Base-by-base conservation (phyloP, 2,888 invertebrate species). In the Hydraecia micacea region DNA sequence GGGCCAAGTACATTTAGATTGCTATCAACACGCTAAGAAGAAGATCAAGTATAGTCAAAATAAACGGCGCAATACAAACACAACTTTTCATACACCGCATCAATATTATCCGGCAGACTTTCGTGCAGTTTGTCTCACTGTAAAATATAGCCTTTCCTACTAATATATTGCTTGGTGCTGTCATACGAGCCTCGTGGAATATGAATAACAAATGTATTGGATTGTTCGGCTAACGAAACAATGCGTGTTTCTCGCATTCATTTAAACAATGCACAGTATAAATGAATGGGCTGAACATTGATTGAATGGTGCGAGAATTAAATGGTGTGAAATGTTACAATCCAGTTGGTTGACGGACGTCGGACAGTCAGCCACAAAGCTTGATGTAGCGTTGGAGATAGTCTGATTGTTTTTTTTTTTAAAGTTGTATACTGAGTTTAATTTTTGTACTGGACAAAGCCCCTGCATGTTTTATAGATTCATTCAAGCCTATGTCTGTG, bases 201-300 rank as follows among this genome's bases (percentile, higher is more conserved):
- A 92, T 91, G 91, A 89, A 91, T 91, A 91, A 87, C 89, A 88
- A 89, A 91, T 91, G 90, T 89, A 91, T 89, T 86, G 89, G 84
- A 90, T 90, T 90, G 91, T 91, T 88, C 85, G 76, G 81, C 73
- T 86, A 88, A 86, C 86, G 86, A 83, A 80, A 84, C 83, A 84
- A 82, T 77, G 75, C 66, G 55, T 28, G 69, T 72, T 68, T n/a
- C 49, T 36, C 46, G 76, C 52, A 75, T 77, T 71, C 73, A 73
- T 67, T 82, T 73, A 85, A 85, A 83, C 75, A 80, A 77, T 71
- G 52, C 28, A 21, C 70, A 15, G 18, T n/a, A 60, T 62, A 73
- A 62, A 81, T 81, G 42, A 71, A 66, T 73, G 74, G 46, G 60
- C 60, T 18, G 60, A 55, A 28, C 65, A 76, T 79, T 85, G 79